Base-by-base conservation (phyloP, 2,113 vertebrate species). In the Siniperca chuatsi region DNA sequence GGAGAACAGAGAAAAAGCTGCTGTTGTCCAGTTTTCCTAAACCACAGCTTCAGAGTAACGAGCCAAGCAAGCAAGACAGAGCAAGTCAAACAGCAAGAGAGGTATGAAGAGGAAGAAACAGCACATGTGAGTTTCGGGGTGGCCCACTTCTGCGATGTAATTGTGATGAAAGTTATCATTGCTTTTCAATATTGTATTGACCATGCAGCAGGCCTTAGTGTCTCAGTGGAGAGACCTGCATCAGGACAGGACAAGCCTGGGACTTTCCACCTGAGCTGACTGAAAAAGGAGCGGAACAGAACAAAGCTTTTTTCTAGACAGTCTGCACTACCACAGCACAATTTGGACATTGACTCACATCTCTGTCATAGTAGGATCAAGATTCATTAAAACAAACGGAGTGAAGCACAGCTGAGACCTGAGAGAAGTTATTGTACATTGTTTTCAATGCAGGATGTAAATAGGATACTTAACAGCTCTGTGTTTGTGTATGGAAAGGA, bases 21-120 rank as follows among this genome's bases (percentile, higher is more conserved):
- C 89, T 18, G 84, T 89, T 90, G 78, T 90, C 75, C 79, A 29
- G 75, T 91, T 93, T 92, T 91, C 89, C 90, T 85, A 87, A 90
- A 92, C 87, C 93, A 76, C 91, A 85, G 75, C 52, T 62, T 77
- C 29, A 25, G 29, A 4, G 66, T 13, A 65, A 33, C 4, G 52
- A 66, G 79, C 69, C 78, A 85, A 86, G 68, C 8, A 20, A 90
- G 68, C 2, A 20, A 87, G 64, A 75, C 40, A 44, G 78, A 86
- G 86, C 79, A 62, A 78, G 48, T 78, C 48, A 77, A 84, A 76
- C 71, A 74, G 75, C 77, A 44, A 55, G 33, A 83, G 69, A 79
- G 35, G 74, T 33, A 81, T 35, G 61, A 83, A 58, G 74, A 85
- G 83, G 81, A 79, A 84, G 77, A 90, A 66, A 60, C 80, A 82